phyloP scores from a whole-genome alignment of 2,113 vertebrate genomes.

The Channa argus region DNA sequence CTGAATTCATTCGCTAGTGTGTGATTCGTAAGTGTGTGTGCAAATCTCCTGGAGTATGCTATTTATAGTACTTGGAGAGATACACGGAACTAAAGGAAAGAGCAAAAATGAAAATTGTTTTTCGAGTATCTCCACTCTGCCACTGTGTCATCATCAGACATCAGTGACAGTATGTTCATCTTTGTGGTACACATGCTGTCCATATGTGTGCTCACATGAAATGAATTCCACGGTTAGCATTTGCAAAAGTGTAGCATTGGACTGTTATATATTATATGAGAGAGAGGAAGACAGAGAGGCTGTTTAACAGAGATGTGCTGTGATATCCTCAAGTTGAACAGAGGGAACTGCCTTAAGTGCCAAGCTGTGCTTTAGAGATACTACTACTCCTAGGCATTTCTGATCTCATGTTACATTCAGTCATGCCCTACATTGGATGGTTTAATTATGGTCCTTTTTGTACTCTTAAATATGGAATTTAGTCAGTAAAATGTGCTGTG shows the following conservation, averaged over 20 bases:
- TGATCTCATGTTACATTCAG: slow-evolving; percentile 59
- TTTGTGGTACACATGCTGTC: slow-evolving; percentile 1
- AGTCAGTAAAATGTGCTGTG: slow-evolving; percentile 32
- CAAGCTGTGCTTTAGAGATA: slow-evolving; percentile 57
- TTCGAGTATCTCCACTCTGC: slow-evolving; percentile 13
- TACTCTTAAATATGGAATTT: slow-evolving; percentile 38
- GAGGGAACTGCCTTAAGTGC: slow-evolving; percentile 43
- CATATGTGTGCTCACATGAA: slow-evolving; percentile 11
- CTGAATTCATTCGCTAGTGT: slow-evolving; percentile 53
- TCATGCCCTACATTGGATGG: slow-evolving; percentile 54
- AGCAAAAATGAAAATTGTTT: slow-evolving; percentile 13
- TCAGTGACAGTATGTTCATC: slow-evolving; percentile 11
- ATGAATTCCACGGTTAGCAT: slow-evolving; percentile 3
- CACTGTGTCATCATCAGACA: slow-evolving; percentile 28
- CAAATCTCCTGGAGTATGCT: slow-evolving; percentile 8
- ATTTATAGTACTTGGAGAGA: slow-evolving; percentile 56
- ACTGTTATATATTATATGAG: slow-evolving; percentile 21
- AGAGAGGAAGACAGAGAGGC: slow-evolving; percentile 1
- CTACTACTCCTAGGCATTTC: slow-evolving; percentile 27
- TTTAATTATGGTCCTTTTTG: slow-evolving; percentile 55
- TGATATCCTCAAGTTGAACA: slow-evolving; percentile 48
- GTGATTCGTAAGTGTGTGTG: slow-evolving; percentile 25
- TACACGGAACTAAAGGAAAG: slow-evolving; percentile 26
- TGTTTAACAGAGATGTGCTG: slow-evolving; percentile 43
- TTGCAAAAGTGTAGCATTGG: slow-evolving; percentile 9